Percentiles rank a stretch among this genome's conserved stretches.
Evolutionary conservation across 2,888 invertebrate genomes (phyloP).

Genomic region (Euclidia mi): DNA sequence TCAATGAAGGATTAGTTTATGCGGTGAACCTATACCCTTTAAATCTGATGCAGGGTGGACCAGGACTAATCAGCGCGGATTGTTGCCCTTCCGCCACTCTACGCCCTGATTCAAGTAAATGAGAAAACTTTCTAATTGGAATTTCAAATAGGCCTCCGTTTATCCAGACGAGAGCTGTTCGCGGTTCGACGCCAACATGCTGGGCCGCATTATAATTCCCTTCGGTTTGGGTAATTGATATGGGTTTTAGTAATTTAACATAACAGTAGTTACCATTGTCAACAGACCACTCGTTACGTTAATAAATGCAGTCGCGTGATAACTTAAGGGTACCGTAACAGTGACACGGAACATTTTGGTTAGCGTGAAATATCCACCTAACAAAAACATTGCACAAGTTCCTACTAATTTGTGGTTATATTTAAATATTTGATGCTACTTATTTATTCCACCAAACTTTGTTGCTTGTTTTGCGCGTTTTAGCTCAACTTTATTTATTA

Average conservation of each 20-base stretch:
- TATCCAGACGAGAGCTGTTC: conserved; percentile 84
- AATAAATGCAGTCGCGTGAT: conserved; percentile 47
- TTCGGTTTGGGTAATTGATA: conserved; percentile 73
- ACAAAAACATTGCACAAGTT: conserved; percentile 12
- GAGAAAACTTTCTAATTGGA: conserved; percentile 90
- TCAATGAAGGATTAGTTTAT: conserved; percentile 82
- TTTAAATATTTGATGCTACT: conserved; percentile 18
- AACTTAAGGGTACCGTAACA: conserved; percentile 23
- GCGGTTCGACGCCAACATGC: conserved; percentile 78
- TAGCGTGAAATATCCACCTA: conserved; percentile 12
- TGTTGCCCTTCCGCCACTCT: conserved; percentile 87
- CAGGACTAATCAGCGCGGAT: conserved; percentile 87
- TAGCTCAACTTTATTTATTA: neutral
- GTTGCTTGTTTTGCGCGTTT: conserved; percentile 4
- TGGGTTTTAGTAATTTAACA: conserved; percentile 59
- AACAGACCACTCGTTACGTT: conserved; percentile 42
- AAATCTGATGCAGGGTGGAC: conserved; percentile 82
- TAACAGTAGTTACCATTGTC: conserved; percentile 40
- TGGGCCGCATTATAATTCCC: conserved; percentile 74
- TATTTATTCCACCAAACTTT: conserved; percentile 12
- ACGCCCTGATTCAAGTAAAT: conserved; percentile 89
- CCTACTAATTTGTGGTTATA: conserved; percentile 21
- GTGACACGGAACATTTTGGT: conserved; percentile 16
- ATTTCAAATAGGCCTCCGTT: conserved; percentile 88
- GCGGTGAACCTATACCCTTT: conserved; percentile 81